phyloP scores from a whole-genome alignment of 2,113 vertebrate genomes.

The Silurus asotus region DNA sequence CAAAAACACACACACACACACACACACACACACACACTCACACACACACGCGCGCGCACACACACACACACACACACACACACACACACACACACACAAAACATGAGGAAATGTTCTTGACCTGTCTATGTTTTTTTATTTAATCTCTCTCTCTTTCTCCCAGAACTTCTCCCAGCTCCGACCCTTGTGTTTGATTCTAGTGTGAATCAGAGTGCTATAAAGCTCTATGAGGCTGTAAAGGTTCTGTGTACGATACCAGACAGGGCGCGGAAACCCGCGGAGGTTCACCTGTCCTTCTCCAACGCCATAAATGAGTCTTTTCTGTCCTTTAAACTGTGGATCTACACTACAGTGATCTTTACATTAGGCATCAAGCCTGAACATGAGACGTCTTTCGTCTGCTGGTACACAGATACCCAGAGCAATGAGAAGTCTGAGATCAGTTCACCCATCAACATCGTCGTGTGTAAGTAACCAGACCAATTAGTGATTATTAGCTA shows the following conservation, averaged over 20 bases:
- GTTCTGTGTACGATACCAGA: neutral
- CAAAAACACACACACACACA: no score
- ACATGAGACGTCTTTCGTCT: neutral
- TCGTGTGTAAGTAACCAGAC: slow-evolving; percentile 28
- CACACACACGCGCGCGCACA: no score
- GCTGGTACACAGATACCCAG: slow-evolving; percentile 33
- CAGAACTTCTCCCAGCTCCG: slow-evolving; percentile 20
- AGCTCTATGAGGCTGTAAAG: neutral
- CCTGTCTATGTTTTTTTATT: no score
- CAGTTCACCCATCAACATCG: slow-evolving; percentile 27
- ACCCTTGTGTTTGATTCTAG: neutral
- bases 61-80: no score
- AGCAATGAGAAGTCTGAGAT: neutral
- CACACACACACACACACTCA: no score
- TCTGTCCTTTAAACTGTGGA: neutral
- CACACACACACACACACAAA: no score
- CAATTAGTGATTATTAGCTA: no score
- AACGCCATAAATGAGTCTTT: neutral
- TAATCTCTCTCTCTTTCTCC: neutral
- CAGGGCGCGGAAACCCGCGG: neutral
- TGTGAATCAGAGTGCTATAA: slow-evolving; percentile 34
- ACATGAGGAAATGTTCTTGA: no score
- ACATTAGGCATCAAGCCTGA: neutral
- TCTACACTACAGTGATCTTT: fast-evolving
- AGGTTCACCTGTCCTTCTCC: slow-evolving; percentile 6